Percentiles rank a stretch among this genome's conserved stretches.
phyloP scores from a whole-genome alignment of 2,113 vertebrate species.

The Corapipo altera region DNA sequence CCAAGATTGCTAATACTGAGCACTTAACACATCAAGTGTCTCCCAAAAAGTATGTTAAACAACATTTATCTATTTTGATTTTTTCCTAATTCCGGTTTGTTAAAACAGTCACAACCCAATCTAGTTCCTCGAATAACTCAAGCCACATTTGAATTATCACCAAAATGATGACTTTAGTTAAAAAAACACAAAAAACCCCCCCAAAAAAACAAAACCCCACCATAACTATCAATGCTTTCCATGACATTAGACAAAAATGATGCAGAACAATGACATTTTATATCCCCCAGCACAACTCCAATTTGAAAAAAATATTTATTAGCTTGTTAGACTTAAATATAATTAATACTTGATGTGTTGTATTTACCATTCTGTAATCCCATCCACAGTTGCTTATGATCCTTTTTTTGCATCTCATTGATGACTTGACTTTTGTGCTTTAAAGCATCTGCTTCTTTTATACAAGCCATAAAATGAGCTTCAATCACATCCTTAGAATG shows the following conservation, averaged over 20 bases:
- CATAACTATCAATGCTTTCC: background rate
- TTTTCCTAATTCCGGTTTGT: background rate
- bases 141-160: background rate
- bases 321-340: background rate
- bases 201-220: background rate
- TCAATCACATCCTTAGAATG: slow-evolving; percentile 90
- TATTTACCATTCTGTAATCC: slow-evolving; percentile 94
- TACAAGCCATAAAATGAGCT: slow-evolving; percentile 98
- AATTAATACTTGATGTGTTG: background rate
- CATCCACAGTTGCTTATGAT: slow-evolving; percentile 99
- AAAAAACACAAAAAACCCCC: background rate
- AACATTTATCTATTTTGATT: background rate
- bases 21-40: background rate
- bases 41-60: background rate
- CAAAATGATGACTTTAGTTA: background rate
- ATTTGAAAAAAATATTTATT: background rate
- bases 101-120: background rate
- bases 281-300: background rate
- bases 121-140: background rate
- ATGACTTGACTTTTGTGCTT: slow-evolving; percentile 99
- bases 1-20: background rate
- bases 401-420: slow-evolving; percentile 99
- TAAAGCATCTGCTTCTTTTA: slow-evolving; percentile 98
- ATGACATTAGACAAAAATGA: background rate
- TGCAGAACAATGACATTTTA: background rate